Base-by-base conservation (phyloP, 2,797 vertebrate genomes). In the Allobates femoralis region DNA sequence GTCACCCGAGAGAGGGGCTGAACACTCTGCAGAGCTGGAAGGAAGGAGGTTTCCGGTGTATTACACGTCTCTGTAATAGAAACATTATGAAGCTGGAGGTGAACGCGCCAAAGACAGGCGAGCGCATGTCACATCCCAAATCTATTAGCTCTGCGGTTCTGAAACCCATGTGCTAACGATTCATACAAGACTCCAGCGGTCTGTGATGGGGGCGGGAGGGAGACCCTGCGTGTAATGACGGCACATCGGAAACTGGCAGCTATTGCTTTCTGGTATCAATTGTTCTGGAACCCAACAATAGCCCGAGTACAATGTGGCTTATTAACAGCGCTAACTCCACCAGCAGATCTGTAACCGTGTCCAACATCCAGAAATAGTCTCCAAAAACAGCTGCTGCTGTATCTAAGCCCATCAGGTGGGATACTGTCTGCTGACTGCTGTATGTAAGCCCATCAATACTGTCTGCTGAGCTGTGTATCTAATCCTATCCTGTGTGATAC, bases 41-140 rank as follows among this genome's bases (percentile, higher is more conserved):
- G 37, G 14, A 73, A 26, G 26, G 12, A 5, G 37, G 56, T 23
- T 32, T 55, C 74, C 10, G 74, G 6, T 77, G 51, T 56, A 56
- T 34, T 55, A 77, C 28, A 55, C 32, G 56, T 77, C 51, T 56
- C 28, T 21, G 74, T 77, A 55, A 77, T 32, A 56, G 74, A 51
- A 73, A 73, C 67, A 37, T 71, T 23, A 37, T 41, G 67, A n/a
- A 34, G 18, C 5, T 21, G 5, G 30, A 37, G 32, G 66, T 23
- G 19, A 71, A 71, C 19, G 23, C 8, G 67, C 67, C 67, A 71
- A 41, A 37, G 34, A 41, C 11, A 46, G 69, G 37, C 14, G 15
- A 46, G 19, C 41, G 23, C 37, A 14, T n/a, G 34, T 73, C 69
- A 46, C 10, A 73, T 26, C 8, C 1, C 69, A 73, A 50, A 73